Evolutionary conservation across 1,140 invertebrate species (phyloP).

Genomic region (Drosophila virilis): DNA sequence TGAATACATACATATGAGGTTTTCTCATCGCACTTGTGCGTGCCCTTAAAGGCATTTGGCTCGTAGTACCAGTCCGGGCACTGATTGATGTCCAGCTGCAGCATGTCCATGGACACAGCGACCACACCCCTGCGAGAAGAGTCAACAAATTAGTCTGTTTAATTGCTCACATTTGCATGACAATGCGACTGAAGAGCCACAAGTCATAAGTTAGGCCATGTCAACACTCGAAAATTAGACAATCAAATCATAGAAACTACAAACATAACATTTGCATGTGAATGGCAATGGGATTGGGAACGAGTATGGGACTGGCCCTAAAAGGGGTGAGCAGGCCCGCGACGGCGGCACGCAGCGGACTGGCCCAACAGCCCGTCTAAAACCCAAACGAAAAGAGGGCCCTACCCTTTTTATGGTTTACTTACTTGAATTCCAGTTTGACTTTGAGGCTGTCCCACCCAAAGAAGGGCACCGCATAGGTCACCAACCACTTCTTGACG

Average conservation of each 20-base stretch:
- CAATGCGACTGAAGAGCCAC: slow-evolving; percentile 58
- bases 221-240: slow-evolving; percentile 78
- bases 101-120: slow-evolving; percentile 95
- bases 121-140: slow-evolving; percentile 93
- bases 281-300: slow-evolving; percentile 35
- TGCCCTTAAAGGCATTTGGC: slow-evolving; percentile 97
- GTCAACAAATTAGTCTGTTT: slow-evolving; percentile 78
- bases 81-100: slow-evolving; percentile 97
- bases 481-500: slow-evolving; percentile 97
- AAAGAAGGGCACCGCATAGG: slow-evolving; percentile 98
- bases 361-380: slow-evolving; percentile 49
- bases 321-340: slow-evolving; percentile 63
- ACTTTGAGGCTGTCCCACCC: slow-evolving; percentile 96
- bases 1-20: slow-evolving; percentile 94
- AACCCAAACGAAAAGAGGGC: slow-evolving; percentile 3
- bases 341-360: slow-evolving; percentile 65
- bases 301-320: slow-evolving; percentile 48
- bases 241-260: slow-evolving; percentile 51
- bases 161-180: slow-evolving; percentile 73
- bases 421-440: slow-evolving; percentile 97
- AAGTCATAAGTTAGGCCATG: slow-evolving; percentile 69
- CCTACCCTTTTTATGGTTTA: slow-evolving; percentile 59
- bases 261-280: slow-evolving; percentile 62
- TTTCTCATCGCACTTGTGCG: slow-evolving; percentile 96
- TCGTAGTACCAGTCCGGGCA: slow-evolving; percentile 95